Evolutionary conservation across 2,113 vertebrate genomes (phyloP).

Genomic region (Columba janthina): DNA sequence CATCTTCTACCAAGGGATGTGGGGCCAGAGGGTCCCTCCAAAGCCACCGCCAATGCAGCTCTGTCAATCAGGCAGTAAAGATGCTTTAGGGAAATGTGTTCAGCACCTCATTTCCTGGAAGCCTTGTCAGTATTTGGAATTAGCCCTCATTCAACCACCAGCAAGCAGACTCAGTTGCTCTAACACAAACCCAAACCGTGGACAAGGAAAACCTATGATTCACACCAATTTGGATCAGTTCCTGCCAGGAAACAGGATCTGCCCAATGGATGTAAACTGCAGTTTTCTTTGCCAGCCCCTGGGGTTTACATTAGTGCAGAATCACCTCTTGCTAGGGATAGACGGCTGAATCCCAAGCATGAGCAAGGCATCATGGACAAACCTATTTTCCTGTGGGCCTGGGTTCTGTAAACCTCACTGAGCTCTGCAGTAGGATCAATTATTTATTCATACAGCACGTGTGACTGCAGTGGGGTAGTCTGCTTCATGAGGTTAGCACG

Average conservation of each 20-base stretch:
- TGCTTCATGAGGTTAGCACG: slow-evolving; percentile 3
- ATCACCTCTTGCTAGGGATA: neutral
- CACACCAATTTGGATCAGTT: neutral
- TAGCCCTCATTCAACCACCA: neutral
- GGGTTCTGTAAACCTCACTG: slow-evolving; percentile 63
- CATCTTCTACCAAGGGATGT: slow-evolving; percentile 11
- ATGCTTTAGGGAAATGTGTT: slow-evolving; percentile 3
- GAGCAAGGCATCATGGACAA: slow-evolving; percentile 25
- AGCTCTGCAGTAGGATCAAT: slow-evolving; percentile 17
- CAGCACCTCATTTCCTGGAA: slow-evolving; percentile 14
- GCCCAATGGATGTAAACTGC: neutral
- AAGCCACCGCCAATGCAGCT: slow-evolving; percentile 53
- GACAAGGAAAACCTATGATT: slow-evolving; percentile 22
- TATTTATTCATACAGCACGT: neutral
- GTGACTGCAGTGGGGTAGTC: slow-evolving; percentile 15
- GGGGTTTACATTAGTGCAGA: slow-evolving; percentile 21
- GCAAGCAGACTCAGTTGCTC: slow-evolving; percentile 24
- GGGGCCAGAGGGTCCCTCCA: slow-evolving; percentile 50
- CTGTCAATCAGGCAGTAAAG: slow-evolving; percentile 23
- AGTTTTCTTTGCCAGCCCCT: slow-evolving; percentile 4
- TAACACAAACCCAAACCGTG: neutral
- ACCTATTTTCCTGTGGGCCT: slow-evolving; percentile 49
- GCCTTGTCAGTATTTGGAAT: slow-evolving; percentile 35
- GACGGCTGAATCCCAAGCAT: slow-evolving; percentile 41
- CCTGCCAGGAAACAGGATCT: neutral